These are phyloP conservation scores for Ctenopoma multispine DNA, from an alignment of 2,797 vertebrate species.

Conservation along the genomic window DNA sequence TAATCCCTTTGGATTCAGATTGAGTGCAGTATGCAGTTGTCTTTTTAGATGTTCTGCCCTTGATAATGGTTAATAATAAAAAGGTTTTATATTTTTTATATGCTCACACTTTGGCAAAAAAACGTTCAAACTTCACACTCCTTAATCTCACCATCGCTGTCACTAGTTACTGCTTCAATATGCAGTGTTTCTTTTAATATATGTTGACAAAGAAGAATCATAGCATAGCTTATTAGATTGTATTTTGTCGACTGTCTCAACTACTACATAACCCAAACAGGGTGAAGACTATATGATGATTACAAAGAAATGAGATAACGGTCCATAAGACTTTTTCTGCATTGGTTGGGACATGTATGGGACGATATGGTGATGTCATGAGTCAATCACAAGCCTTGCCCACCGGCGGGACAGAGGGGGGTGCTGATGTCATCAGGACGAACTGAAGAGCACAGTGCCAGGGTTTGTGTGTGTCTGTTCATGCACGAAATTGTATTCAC, in stretches of 20 bases:
- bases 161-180: neutral
- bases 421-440: constrained; percentile 42
- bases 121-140: too few relatives aligned
- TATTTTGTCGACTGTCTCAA: neutral
- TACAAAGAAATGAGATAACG: neutral
- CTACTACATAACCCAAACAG: neutral
- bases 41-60: too few relatives aligned
- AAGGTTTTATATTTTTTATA: too few relatives aligned
- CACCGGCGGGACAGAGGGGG: constrained; percentile 24
- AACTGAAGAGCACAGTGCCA: constrained; percentile 31
- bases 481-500: neutral
- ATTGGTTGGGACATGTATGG: constrained; percentile 13
- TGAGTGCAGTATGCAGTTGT: neutral
- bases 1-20: neutral
- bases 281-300: neutral
- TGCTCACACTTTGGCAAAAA: neutral
- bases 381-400: constrained; percentile 29
- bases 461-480: constrained; percentile 21
- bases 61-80: neutral
- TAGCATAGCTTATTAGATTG: neutral
- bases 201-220: neutral
- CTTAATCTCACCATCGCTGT: neutral
- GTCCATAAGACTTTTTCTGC: constrained; percentile 2
- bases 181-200: neutral
- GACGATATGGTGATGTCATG: constrained; percentile 23